Evolutionary conservation across 37 sponge, comb jelly and placozoan species (phyloP), one percentile per base, ranked within the genome.

Genomic region (Beroe ovata): DNA sequence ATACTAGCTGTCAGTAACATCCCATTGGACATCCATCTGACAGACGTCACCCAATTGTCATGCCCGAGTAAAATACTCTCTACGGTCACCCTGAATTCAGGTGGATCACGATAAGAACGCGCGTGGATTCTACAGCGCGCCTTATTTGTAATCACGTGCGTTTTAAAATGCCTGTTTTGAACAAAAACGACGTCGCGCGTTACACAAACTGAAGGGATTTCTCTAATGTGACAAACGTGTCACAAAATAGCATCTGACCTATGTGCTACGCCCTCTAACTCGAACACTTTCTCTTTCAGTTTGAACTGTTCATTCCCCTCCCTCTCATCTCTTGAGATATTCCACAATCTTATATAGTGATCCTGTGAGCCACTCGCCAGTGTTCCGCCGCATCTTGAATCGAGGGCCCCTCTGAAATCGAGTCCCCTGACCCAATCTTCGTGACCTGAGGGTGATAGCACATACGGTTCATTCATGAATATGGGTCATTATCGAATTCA

Each of bases 391-490:
- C 19, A 20, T 14, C 4, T 20, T n/a, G 63, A 62, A 6, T 23
- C 26, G 4, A 28, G 28, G 16, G 71, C 16, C 4, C 28, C 38
- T 42, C 84, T 39, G 84, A 77, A 77, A 77, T 77, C 84, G 6
- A 77, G 84, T 22, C 84, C 84, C 41, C 84, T 77, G 26, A 77
- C 84, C 84, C 84, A 77, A 23, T 77, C 54, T 25, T 77, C 84
- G 28, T 77, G 84, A 4, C 84, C 84, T 40, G 84, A 71, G 8
- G n/a, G 21, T n/a, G n/a, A n/a, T n/a, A n/a, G n/a, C n/a, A n/a
- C n/a, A n/a, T n/a, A n/a, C n/a, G n/a, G n/a, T n/a, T n/a, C n/a
- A n/a, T n/a, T n/a, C n/a, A n/a, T n/a, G n/a, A n/a, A n/a, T n/a
- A n/a, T n/a, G n/a, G n/a, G n/a, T n/a, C n/a, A n/a, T n/a, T n/a